These are phyloP conservation scores for Phylloscopus trochiloides DNA, from an alignment of 2,113 vertebrate species.

Conservation along the genomic window DNA sequence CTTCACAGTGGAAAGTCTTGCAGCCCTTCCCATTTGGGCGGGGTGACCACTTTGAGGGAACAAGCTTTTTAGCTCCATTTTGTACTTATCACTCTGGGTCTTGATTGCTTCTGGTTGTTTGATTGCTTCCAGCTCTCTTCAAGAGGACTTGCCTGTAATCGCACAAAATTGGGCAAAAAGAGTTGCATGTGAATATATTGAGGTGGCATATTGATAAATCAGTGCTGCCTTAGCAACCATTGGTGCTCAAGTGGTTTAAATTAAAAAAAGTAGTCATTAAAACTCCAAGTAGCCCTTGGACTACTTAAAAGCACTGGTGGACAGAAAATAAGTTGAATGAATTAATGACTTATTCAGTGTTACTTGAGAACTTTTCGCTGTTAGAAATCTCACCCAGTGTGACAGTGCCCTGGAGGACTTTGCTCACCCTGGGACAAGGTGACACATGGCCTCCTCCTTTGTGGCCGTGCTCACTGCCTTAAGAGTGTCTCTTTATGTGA, in stretches of 20 bases:
- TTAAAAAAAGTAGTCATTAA: not conserved
- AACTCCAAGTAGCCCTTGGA: not conserved
- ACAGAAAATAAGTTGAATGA: not conserved
- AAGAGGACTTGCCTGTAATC: not conserved
- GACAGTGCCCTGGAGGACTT: not conserved
- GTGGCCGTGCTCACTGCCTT: not conserved
- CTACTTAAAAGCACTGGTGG: not conserved
- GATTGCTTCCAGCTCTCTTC: not conserved
- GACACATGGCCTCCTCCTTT: rapidly evolving
- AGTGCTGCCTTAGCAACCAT: not conserved
- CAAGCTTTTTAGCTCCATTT: not conserved
- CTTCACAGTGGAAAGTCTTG: not conserved
- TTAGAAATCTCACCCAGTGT: not conserved
- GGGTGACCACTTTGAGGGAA: not conserved
- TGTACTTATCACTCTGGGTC: not conserved
- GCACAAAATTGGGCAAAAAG: not conserved
- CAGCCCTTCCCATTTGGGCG: not conserved
- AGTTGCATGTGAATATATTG: not conserved
- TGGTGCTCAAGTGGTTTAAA: not conserved
- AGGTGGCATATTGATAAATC: constrained; percentile 9
- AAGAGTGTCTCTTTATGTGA: not conserved
- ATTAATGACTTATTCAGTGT: not conserved
- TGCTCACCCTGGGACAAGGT: not conserved
- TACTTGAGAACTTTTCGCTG: not conserved
- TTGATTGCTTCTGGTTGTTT: not conserved